Evolutionary conservation across 2,113 vertebrate genomes (phyloP).

Genomic region (Tor tambroides): DNA sequence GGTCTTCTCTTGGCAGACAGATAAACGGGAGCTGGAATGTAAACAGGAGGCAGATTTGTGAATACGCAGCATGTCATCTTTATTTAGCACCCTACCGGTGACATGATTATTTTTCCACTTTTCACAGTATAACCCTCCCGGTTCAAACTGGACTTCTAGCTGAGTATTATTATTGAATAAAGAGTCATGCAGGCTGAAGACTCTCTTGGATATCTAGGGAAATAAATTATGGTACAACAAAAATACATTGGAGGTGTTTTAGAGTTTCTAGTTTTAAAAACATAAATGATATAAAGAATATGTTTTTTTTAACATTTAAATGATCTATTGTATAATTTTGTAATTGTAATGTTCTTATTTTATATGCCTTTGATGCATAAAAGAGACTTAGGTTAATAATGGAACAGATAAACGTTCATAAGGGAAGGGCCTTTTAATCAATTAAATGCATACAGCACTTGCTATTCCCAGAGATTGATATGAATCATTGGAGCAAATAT

Average conservation of each 20-base stretch:
- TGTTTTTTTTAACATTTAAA: neutral
- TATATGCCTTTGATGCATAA: neutral
- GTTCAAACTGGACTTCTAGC: slow-evolving; percentile 7
- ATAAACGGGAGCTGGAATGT: slow-evolving; percentile 28
- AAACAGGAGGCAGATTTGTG: slow-evolving; percentile 37
- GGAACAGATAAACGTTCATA: neutral
- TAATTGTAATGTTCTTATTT: neutral
- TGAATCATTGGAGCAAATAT: neutral
- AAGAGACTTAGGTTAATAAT: neutral
- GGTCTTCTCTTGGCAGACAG: slow-evolving; percentile 9
- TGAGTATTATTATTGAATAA: slow-evolving; percentile 27
- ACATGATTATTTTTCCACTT: slow-evolving; percentile 37
- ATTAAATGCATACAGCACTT: neutral
- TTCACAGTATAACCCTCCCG: neutral
- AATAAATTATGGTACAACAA: neutral
- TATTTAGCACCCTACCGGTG: slow-evolving; percentile 4
- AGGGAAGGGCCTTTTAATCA: neutral
- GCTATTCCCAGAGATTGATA: neutral
- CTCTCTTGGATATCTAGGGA: neutral
- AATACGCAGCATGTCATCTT: slow-evolving; percentile 40
- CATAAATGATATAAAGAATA: neutral
- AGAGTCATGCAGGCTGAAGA: slow-evolving; percentile 14
- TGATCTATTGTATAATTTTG: neutral
- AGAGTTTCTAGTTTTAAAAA: neutral
- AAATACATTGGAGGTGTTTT: neutral